These are phyloP conservation scores for Diadegma fenestrale DNA, from an alignment of 2,888 invertebrate genomes.

Conservation along the genomic window DNA sequence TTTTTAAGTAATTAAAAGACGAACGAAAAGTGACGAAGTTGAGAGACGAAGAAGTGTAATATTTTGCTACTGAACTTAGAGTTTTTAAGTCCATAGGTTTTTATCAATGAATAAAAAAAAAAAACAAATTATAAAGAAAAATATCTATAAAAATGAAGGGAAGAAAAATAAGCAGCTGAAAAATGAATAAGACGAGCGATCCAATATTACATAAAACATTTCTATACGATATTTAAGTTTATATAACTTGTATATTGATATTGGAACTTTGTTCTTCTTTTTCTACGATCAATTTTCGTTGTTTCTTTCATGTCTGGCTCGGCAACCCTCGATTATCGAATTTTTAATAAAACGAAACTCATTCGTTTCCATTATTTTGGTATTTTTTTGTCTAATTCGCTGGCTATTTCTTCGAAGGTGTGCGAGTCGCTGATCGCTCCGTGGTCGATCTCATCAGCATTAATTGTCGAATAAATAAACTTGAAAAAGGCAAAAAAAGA, in stretches of 20 bases:
- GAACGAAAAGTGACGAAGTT: conserved; percentile 67
- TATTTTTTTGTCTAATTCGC: conserved; percentile 15
- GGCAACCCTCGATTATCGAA: conserved; percentile 30
- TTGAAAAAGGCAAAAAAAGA: conserved; percentile 17
- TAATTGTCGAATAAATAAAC: conserved; percentile 16
- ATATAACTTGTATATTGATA: conserved; percentile 65
- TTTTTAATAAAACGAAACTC: conserved; percentile 38
- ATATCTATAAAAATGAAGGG: conserved; percentile 53
- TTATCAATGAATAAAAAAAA: conserved; percentile 71
- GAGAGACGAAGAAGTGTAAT: conserved; percentile 70
- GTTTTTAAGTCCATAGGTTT: conserved; percentile 76
- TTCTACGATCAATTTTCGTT: conserved; percentile 38
- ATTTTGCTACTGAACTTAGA: conserved; percentile 77
- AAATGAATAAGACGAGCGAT: conserved; percentile 55
- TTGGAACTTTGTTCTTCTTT: conserved; percentile 50
- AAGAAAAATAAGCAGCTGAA: conserved; percentile 15
- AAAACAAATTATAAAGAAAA: conserved; percentile 1
- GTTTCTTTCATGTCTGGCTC: conserved; percentile 47
- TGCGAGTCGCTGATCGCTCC: conserved; percentile 24
- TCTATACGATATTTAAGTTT: conserved; percentile 65
- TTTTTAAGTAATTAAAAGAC: conserved; percentile 47
- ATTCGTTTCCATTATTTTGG: neutral
- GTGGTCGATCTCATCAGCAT: conserved; percentile 6
- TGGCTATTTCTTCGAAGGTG: conserved; percentile 12
- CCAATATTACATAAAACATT: conserved; percentile 62